Conservation (phyloP, 2,113 vertebrate genomes). For the Eubucco bourcierii region DNA sequence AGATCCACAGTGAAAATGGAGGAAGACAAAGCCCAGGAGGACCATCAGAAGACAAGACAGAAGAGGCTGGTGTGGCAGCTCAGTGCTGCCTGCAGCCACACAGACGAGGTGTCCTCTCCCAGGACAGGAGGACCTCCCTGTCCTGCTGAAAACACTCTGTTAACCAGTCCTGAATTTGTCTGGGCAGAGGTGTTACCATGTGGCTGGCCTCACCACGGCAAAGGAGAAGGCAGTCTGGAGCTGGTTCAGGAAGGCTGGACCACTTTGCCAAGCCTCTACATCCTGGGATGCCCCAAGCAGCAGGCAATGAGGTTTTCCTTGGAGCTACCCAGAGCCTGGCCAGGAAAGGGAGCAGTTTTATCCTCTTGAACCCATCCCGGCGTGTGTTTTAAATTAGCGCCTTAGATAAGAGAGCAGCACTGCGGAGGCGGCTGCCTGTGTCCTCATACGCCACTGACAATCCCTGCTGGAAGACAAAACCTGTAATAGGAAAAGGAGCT, state of each 20-base stretch:
- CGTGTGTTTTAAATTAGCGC: background rate
- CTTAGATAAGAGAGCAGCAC: background rate
- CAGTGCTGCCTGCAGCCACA: background rate
- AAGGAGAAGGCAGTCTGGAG: background rate
- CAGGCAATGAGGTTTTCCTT: background rate
- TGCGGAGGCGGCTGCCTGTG: background rate
- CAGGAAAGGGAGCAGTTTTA: background rate
- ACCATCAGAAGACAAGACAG: background rate
- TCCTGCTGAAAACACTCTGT: too few species aligned
- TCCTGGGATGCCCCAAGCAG: background rate
- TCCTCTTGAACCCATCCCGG: background rate
- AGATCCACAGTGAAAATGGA: background rate
- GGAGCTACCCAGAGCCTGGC: background rate
- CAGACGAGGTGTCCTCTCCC: background rate
- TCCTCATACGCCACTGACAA: background rate
- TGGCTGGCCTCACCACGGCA: background rate
- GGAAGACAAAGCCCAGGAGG: background rate
- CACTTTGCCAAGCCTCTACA: fast-evolving
- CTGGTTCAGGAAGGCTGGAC: background rate
- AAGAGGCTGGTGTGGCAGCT: background rate
- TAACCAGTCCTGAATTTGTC: too few species aligned
- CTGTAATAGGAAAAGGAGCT: background rate
- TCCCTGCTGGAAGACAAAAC: background rate
- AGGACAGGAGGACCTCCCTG: background rate
- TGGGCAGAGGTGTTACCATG: background rate